These are phyloP conservation scores for Ips typographus DNA, from an alignment of 1,140 invertebrate species.

Conservation along the genomic window DNA sequence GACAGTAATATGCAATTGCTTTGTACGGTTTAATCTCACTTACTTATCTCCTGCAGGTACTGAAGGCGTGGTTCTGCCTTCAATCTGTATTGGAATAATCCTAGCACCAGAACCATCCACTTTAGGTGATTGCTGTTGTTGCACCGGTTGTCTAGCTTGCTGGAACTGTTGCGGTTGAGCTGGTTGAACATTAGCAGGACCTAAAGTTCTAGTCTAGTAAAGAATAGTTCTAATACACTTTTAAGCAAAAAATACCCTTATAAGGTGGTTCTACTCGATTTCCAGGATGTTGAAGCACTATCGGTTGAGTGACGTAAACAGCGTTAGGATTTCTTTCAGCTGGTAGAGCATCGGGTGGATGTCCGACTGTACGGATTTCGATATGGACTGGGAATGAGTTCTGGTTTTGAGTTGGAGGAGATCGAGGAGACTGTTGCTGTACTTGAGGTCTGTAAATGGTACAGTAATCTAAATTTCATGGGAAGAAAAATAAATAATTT, in stretches of 20 bases:
- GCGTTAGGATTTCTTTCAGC: conserved; percentile 41
- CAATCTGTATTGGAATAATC: conserved; percentile 51
- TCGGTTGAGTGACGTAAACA: conserved; percentile 46
- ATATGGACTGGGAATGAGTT: conserved; percentile 35
- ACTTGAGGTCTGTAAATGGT: conserved; percentile 30
- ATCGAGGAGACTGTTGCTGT: conserved; percentile 27
- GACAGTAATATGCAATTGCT: background rate
- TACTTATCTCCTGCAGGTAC: conserved; percentile 32
- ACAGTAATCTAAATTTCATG: background rate
- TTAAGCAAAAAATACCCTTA: conserved; percentile 13
- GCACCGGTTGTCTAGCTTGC: conserved; percentile 32
- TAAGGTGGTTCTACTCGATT: conserved; percentile 23
- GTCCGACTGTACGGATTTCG: conserved; percentile 33
- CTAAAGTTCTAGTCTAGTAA: background rate
- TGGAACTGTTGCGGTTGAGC: conserved; percentile 18
- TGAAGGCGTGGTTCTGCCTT: conserved; percentile 42
- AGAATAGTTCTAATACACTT: background rate
- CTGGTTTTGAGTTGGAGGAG: conserved; percentile 21
- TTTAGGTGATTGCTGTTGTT: conserved; percentile 42
- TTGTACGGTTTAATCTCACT: conserved; percentile 34
- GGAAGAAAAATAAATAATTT: background rate
- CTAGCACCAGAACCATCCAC: conserved; percentile 45
- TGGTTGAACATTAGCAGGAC: background rate
- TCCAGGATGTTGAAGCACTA: conserved; percentile 47
- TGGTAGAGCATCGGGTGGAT: conserved; percentile 26